Evolutionary conservation across 2,888 invertebrate genomes (phyloP), one percentile per base, ranked within the genome.

Genomic region (Drosophila basisetae): DNA sequence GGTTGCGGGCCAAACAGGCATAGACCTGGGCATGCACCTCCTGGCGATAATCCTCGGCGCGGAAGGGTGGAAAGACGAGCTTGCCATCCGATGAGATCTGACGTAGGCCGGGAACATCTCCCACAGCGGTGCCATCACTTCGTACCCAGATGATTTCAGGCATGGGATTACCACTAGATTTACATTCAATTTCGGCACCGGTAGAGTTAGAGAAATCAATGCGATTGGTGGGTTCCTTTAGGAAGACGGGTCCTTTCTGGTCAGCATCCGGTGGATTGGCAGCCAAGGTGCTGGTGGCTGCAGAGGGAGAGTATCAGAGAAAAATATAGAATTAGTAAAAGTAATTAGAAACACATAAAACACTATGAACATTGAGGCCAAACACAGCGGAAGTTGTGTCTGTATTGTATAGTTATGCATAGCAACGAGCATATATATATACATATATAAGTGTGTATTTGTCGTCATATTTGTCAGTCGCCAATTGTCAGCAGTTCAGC

Each of bases 21-120:
- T 99, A 98, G 74, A 97, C 96, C 94, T 98, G 98, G 74, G 98
- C 97, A 93, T 99, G 98, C 55, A 98, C 97, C 93, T 98, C 97
- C 94, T 98, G 98, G 53, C 97, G 95, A 92, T 98, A 98, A 93
- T 97, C 97, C 93, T 97, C 97, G 61, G 98, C 98, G 71, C 98
- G 96, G 95, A 99, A 99, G 41, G 98, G 98, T 72, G 98, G 98
- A 93, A 99, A 98, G 61, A 98, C 97, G 90, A 99, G 94, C 92
- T 98, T 98, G 91, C 98, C 98, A 94, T 98, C 98, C 66, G 97
- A 96, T 89, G 97, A 92, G 89, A 97, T 97, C 95, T 97, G 97
- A 94, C 97, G 94, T 69, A 98, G 94, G 86, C 97, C 98, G 80
- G 98, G 97, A 39, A 98, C 97, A 92, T 97, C 97, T 71, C 97